phyloP scores from a whole-genome alignment of 1,140 invertebrate species.

The Papilio glaucus region DNA sequence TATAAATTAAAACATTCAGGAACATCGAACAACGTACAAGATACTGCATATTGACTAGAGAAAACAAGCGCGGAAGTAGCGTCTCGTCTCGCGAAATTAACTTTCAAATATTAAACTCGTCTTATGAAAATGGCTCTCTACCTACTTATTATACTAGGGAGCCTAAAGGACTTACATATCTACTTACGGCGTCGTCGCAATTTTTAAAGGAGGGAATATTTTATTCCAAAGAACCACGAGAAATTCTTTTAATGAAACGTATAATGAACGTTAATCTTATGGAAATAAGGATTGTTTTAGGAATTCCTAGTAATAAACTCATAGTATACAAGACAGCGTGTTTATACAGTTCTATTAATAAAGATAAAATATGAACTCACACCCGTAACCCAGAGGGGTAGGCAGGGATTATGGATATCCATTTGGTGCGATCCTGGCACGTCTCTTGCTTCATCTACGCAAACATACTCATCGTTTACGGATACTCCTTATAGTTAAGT shows the following conservation, averaged over 20 bases:
- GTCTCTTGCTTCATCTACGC: too few relatives aligned
- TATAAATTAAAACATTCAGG: too few relatives aligned
- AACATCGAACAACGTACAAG: conserved; percentile 18
- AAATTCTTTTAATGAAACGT: neutral
- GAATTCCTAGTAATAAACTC: neutral
- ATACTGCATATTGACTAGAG: conserved; percentile 29
- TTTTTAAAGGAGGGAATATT: conserved; percentile 27
- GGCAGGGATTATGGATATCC: too few relatives aligned
- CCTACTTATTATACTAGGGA: conserved; percentile 21
- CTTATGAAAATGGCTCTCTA: conserved; percentile 38
- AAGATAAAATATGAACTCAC: too few relatives aligned
- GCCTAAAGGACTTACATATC: conserved; percentile 34
- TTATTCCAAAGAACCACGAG: neutral
- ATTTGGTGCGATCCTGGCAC: too few relatives aligned
- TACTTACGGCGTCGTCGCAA: conserved; percentile 30
- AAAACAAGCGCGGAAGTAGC: conserved; percentile 31
- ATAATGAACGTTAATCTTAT: neutral
- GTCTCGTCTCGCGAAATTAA: conserved; percentile 36
- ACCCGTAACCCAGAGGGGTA: too few relatives aligned
- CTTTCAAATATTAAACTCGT: conserved; percentile 36
- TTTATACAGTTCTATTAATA: neutral
- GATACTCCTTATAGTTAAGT: too few relatives aligned
- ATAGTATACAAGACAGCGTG: neutral
- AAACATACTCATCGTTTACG: too few relatives aligned
- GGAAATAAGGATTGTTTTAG: neutral